These are phyloP conservation scores for Bactericera cockerelli DNA, from an alignment of 1,140 invertebrate genomes.

Conservation along the genomic window DNA sequence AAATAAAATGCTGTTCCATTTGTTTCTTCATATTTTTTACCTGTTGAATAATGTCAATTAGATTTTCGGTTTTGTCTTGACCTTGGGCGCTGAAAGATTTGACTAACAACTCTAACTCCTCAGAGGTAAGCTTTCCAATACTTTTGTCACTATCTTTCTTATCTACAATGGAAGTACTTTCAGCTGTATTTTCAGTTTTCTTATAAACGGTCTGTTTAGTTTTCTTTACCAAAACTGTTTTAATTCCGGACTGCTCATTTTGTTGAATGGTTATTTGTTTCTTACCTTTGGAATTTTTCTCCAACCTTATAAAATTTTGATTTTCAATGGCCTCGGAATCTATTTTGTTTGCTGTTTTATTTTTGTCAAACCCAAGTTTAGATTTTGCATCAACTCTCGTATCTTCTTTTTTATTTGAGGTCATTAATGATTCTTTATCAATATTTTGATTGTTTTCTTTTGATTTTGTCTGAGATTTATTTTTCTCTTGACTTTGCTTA, in stretches of 20 bases:
- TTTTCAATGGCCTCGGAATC: not conserved
- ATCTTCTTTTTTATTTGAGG: not conserved
- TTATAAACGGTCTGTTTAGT: slow-evolving; percentile 5
- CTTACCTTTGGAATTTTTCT: slow-evolving; percentile 1
- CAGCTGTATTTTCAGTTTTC: not conserved
- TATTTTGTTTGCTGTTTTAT: not conserved
- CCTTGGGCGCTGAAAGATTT: not conserved
- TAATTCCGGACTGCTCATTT: not conserved
- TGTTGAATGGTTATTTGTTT: not conserved
- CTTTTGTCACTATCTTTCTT: not conserved
- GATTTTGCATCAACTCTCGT: not conserved
- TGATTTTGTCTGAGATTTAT: not conserved
- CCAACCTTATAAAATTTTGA: not conserved
- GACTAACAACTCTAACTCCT: not conserved
- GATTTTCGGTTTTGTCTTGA: not conserved
- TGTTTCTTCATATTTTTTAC: not conserved
- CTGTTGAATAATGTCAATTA: slow-evolving; percentile 1
- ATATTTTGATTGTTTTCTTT: not conserved
- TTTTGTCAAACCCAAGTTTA: not conserved
- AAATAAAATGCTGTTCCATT: too few relatives aligned
- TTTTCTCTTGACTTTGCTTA: too few relatives aligned
- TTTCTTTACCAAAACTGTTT: not conserved
- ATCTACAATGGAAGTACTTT: not conserved
- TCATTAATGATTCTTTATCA: not conserved
- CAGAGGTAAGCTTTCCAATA: not conserved